phyloP scores from a whole-genome alignment of 2,113 vertebrate genomes.

The Puntigrus tetrazona region DNA sequence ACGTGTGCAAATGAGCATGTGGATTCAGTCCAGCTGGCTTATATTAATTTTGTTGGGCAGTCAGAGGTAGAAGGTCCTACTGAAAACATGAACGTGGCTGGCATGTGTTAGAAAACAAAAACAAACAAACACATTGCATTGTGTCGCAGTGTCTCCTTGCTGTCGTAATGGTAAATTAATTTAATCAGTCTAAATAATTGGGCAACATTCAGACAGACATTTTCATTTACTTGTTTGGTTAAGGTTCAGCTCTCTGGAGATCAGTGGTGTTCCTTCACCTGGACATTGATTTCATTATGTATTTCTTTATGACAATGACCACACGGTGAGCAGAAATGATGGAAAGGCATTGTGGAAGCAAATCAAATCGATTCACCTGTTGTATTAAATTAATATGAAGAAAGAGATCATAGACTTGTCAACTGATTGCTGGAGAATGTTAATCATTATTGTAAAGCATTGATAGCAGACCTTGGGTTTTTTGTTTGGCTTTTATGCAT shows the following conservation, averaged over 20 bases:
- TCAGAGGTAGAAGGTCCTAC: conserved; percentile 19
- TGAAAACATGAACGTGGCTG: conserved; percentile 16
- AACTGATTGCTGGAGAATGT: neutral
- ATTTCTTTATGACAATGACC: conserved; percentile 27
- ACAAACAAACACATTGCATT: neutral
- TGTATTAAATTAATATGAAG: conserved; percentile 26
- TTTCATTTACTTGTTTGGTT: conserved; percentile 61
- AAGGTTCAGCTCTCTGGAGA: conserved; percentile 60
- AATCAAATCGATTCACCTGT: conserved; percentile 37
- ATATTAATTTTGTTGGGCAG: conserved; percentile 36
- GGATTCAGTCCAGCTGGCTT: conserved; percentile 27
- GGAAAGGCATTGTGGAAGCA: neutral
- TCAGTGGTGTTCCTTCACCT: conserved; percentile 13
- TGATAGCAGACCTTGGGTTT: neutral
- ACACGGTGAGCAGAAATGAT: conserved; percentile 14
- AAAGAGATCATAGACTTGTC: conserved; percentile 2
- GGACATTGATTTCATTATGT: conserved; percentile 42
- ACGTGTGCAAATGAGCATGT: conserved; percentile 59
- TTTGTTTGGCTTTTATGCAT: neutral
- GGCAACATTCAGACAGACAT: conserved; percentile 65
- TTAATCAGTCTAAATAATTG: conserved; percentile 74
- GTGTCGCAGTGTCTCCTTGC: conserved; percentile 67
- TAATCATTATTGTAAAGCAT: neutral
- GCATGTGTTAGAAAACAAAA: neutral
- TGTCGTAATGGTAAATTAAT: conserved; percentile 73